phyloP scores from a whole-genome alignment of 2,113 vertebrate genomes.

The Rallus limicola region DNA sequence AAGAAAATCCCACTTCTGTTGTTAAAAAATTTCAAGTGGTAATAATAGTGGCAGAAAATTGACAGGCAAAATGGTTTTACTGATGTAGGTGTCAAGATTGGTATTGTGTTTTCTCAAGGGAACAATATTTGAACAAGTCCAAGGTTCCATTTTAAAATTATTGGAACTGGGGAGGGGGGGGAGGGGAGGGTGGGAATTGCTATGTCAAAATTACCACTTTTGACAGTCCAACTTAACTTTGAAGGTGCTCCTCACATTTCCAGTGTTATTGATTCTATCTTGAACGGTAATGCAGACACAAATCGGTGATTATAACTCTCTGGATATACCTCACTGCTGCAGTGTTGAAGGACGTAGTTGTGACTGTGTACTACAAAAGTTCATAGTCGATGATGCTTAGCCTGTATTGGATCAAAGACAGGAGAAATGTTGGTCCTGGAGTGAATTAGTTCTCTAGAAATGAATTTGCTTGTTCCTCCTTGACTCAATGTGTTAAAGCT shows the following conservation, averaged over 20 bases:
- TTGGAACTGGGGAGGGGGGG: not conserved
- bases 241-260: conserved; percentile 15
- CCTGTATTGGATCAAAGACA: not conserved
- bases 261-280: conserved; percentile 37
- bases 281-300: not conserved
- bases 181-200: not conserved
- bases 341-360: not conserved
- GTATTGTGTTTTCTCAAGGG: not conserved
- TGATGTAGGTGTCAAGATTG: not conserved
- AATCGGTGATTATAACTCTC: conserved; percentile 28
- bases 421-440: conserved; percentile 7
- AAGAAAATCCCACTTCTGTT: conserved; percentile 20
- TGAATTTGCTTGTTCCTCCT: conserved; percentile 26
- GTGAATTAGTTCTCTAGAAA: conserved; percentile 17
- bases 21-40: conserved; percentile 16
- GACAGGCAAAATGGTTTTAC: not conserved
- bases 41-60: not conserved
- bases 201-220: not conserved
- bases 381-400: not conserved
- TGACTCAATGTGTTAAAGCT: not conserved
- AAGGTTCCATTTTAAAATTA: not conserved
- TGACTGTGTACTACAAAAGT: not conserved
- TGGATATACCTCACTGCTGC: not conserved
- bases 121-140: conserved; percentile 4
- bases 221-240: conserved; percentile 30